phyloP scores from a whole-genome alignment of 2,797 vertebrate genomes.

The Crocidura indochinensis region DNA sequence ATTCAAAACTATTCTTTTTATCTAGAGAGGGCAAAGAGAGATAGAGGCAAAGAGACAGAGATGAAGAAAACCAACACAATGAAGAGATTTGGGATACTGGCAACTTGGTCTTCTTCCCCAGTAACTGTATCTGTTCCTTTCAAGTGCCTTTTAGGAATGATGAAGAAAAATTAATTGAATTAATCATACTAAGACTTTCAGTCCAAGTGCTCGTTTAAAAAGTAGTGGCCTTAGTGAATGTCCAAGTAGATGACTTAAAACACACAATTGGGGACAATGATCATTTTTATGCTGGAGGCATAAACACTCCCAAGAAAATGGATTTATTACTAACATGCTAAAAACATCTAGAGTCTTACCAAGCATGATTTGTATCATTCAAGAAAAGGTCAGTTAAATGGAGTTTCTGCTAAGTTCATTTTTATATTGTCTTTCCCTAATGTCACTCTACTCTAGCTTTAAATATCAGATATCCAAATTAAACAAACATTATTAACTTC shows the following conservation, averaged over 20 bases:
- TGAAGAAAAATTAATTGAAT: constrained; percentile 59
- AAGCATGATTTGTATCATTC: background rate
- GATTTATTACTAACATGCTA: background rate
- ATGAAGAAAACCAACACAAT: too few relatives aligned
- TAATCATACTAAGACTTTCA: constrained; percentile 76
- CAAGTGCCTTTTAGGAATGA: constrained; percentile 63
- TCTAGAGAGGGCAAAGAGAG: too few relatives aligned
- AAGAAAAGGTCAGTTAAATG: background rate
- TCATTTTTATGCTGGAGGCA: constrained; percentile 22
- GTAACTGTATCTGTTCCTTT: constrained; percentile 74
- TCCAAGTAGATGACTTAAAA: background rate
- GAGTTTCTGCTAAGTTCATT: background rate
- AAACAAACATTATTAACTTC: constrained; percentile 31
- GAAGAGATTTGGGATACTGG: background rate
- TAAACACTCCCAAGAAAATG: background rate
- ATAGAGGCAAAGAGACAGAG: too few relatives aligned
- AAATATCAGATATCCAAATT: constrained; percentile 48
- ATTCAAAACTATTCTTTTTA: too few relatives aligned
- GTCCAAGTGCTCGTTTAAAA: constrained; percentile 42
- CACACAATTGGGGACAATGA: background rate
- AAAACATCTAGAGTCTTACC: background rate
- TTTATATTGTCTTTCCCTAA: background rate
- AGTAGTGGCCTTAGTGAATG: background rate
- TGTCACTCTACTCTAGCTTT: background rate
- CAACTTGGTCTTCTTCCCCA: constrained; percentile 23